Evolutionary conservation across 1,140 invertebrate genomes (phyloP), one percentile per base, ranked within the genome.

Genomic region (Brachionus paranguensis): DNA sequence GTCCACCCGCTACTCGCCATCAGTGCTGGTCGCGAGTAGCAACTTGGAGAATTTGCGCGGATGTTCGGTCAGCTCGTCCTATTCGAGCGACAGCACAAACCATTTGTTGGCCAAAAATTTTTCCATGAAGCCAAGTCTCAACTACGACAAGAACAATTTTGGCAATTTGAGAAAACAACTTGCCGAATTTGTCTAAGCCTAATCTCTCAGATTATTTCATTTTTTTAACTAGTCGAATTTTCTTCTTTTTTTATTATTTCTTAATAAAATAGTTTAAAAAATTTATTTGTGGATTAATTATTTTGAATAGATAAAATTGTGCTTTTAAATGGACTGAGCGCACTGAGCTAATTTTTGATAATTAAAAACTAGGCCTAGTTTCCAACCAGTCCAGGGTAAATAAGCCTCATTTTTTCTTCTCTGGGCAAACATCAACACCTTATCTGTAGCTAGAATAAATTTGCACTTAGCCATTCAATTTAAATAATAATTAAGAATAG

Each of bases 11-110:
- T 72, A 72, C 37, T 41, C 68, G 2, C 68, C 68, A 43, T 43
- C 68, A 43, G 68, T 43, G 7, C 14, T 76, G 43, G 45, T 76
- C 11, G 41, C 41, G 3, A 76, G 45, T 5, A 76, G 41, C 20
- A 76, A 14, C 14, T 20, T 50, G 12, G 72, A 50, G 50, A 76
- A 50, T 76, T 47, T 76, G 24, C 43, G 43, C 43, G 41, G 43
- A 47, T 50, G 72, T 50, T 76, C 70, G 20, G 70, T 74, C 20
- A 37, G 41, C 14, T 74, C 70, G n/a, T 29, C 45, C 11, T 76
- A 76, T 47, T 76, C 72, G 14, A 76, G 43, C 20, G 72, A 76
- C 24, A 76, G 72, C 33, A 76, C 72, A 50, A 76, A 76, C 29
- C 72, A 76, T 27, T 24, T 76, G 12, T 76, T 76, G 33, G 17